phyloP scores from a whole-genome alignment of 2,113 vertebrate genomes.

The Petroica traversi region DNA sequence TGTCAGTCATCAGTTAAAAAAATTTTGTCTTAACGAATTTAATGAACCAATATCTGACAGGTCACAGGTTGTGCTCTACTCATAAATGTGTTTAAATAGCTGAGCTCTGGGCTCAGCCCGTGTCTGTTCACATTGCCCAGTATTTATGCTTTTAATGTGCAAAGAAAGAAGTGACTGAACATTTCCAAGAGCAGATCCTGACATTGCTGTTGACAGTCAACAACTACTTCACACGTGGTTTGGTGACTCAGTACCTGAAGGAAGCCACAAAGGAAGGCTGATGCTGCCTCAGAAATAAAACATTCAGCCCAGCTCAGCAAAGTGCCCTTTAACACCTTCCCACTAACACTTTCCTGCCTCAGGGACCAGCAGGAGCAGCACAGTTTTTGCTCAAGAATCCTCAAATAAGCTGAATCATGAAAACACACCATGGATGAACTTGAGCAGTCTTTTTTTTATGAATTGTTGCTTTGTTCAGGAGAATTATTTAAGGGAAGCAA shows the following conservation, averaged over 20 bases:
- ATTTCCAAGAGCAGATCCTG: neutral
- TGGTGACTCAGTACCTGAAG: neutral
- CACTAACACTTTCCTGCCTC: neutral
- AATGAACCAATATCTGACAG: neutral
- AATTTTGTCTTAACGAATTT: neutral
- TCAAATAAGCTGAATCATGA: neutral
- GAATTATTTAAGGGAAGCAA: neutral
- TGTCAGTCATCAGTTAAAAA: neutral
- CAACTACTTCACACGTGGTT: rapidly evolving
- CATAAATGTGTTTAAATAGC: neutral
- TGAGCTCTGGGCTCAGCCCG: neutral
- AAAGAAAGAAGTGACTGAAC: neutral
- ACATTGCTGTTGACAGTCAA: neutral
- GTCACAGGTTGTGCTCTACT: neutral
- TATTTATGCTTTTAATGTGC: neutral
- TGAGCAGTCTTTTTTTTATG: neutral
- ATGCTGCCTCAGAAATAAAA: neutral
- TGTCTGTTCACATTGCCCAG: neutral
- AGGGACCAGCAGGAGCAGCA: neutral
- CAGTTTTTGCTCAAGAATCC: neutral
- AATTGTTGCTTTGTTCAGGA: neutral
- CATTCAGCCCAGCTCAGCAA: neutral
- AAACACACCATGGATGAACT: rapidly evolving
- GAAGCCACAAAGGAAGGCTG: neutral
- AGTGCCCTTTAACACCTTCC: neutral